Evolutionary conservation across 2,113 vertebrate genomes (phyloP), one percentile per base, ranked within the genome.

Genomic region (Stegastes partitus): DNA sequence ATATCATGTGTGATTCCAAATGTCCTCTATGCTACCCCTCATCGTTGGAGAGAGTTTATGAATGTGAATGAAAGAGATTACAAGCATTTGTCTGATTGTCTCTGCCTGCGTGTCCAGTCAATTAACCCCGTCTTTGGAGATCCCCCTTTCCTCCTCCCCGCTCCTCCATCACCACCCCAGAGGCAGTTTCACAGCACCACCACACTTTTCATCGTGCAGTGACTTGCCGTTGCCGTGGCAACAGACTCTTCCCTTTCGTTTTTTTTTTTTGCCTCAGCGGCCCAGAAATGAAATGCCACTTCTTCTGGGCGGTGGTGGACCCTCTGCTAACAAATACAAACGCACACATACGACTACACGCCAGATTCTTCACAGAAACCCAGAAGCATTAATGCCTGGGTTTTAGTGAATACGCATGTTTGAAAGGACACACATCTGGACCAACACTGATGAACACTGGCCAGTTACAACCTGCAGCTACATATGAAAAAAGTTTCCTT

Each of bases 161-260:
- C 51, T 39, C 31, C 42, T 21, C 55, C 64, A 22, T 79, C 66
- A 73, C 69, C 57, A 55, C 66, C 73, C 74, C 1, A 2, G 62
- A 84, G 84, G 78, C 70, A 61, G 49, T 74, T 74, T 74, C 26
- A 22, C 77, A 73, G 53, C 26, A 23, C 59, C 65, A 47, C 72
- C 79, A 57, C 75, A 86, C 79, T 84, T 79, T 80, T 90, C 80
- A 70, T 55, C 3, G 63, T 61, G 68, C 70, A 44, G 66, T 85
- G 83, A 91, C 85, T 90, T 78, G 80, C 23, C 21, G 87, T 93
- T 91, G 51, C 90, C 85, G 90, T 91, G 56, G 92, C 80, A 92
- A 93, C 90, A 87, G 68, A 77, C 66, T 89, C 63, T 53, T 67
- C 62, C 21, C 69, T 39, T 54, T 56, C 31, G 14, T 37, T 28